Percentiles rank a stretch among this genome's conserved stretches.
These are phyloP conservation scores for Labeo rohita DNA, from an alignment of 2,113 vertebrate species.

Conservation along the genomic window DNA sequence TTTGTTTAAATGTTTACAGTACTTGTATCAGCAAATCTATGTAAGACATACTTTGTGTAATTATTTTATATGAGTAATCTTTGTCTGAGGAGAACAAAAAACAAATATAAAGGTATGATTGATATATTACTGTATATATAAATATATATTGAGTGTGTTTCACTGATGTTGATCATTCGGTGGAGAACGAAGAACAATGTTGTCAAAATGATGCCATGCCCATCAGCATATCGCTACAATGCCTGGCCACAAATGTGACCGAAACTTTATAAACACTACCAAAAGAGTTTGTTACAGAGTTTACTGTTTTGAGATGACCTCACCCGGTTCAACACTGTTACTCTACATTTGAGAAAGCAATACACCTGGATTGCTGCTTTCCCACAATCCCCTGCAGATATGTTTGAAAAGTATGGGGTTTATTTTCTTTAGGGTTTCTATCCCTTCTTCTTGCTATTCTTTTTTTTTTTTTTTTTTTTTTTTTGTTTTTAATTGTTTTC, in stretches of 20 bases:
- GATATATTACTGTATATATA: conserved; percentile 25
- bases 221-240: conserved; percentile 45
- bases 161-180: conserved; percentile 35
- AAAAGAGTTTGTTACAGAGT: conserved; percentile 57
- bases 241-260: conserved; percentile 38
- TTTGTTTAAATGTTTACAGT: conserved; percentile 71
- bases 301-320: conserved; percentile 59
- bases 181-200: background rate
- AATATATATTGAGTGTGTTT: conserved; percentile 6
- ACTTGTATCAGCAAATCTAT: conserved; percentile 63
- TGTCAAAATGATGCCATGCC: conserved; percentile 30
- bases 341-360: conserved; percentile 63
- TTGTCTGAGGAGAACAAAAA: conserved; percentile 54
- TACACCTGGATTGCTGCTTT: conserved; percentile 63
- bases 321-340: conserved; percentile 64
- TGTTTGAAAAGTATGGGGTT: conserved; percentile 50
- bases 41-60: conserved; percentile 70
- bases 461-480: background rate
- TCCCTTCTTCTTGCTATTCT: background rate
- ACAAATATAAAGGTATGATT: background rate
- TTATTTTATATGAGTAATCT: conserved; percentile 71
- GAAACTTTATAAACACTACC: conserved; percentile 49
- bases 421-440: conserved; percentile 40
- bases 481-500: background rate
- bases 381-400: conserved; percentile 66